Evolutionary conservation across 53 echinoderm and acorn worm genomes (phyloP).

Genomic region (Zoroaster sp.): DNA sequence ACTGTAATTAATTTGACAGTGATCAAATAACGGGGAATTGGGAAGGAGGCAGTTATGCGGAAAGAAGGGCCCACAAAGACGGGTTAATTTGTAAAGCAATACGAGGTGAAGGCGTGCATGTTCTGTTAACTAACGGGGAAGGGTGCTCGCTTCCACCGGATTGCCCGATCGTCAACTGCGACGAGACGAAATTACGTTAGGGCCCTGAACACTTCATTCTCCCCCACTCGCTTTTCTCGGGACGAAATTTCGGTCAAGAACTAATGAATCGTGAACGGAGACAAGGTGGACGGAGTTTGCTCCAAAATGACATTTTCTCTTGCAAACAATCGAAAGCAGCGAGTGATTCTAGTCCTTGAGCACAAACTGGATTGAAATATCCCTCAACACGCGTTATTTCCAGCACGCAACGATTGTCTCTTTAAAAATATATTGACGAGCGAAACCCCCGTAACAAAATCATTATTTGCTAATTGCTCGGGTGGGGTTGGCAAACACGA

Average conservation of each 20-base stretch:
- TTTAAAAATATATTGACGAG: not conserved
- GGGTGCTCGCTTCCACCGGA: not conserved
- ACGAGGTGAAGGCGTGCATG: slow-evolving; percentile 13
- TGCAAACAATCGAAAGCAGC: slow-evolving; percentile 15
- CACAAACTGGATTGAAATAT: not conserved
- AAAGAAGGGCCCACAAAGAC: slow-evolving; percentile 61
- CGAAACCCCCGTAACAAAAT: slow-evolving; percentile 69
- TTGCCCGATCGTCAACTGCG: not conserved
- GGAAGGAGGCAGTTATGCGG: slow-evolving; percentile 74
- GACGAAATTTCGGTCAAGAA: slow-evolving; percentile 2
- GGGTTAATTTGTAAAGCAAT: slow-evolving; percentile 84
- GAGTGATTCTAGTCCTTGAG: slow-evolving; percentile 22
- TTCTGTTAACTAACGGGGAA: not conserved
- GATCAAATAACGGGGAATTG: slow-evolving; percentile 78
- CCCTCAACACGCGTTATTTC: not conserved
- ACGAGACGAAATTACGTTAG: slow-evolving; percentile 36
- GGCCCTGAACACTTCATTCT: slow-evolving; percentile 15
- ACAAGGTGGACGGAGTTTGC: slow-evolving; percentile 1
- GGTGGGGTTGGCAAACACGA: slow-evolving; percentile 82
- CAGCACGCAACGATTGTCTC: not conserved
- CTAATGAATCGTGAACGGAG: slow-evolving; percentile 31
- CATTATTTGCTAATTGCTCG: slow-evolving; percentile 82
- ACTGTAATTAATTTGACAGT: slow-evolving; percentile 83
- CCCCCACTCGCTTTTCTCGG: not conserved
- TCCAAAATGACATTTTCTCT: slow-evolving; percentile 29